Percentiles rank a stretch among this genome's conserved stretches.
These are phyloP conservation scores for Mylabris sibirica DNA, from an alignment of 2,888 invertebrate genomes.

Conservation along the genomic window DNA sequence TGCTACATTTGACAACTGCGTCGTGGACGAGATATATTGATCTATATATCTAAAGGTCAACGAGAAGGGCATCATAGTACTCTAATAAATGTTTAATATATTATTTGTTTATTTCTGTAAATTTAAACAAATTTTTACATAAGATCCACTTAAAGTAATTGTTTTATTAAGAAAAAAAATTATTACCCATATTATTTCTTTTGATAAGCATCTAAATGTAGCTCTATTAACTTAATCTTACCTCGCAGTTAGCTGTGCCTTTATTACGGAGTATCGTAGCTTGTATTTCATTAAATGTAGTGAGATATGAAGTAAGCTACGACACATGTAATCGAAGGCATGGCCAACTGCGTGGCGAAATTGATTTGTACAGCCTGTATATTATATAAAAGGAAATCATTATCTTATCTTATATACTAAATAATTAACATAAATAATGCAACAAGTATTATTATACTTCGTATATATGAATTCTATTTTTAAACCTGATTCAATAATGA, in stretches of 20 bases:
- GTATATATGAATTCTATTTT: no score
- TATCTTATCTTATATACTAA: not conserved
- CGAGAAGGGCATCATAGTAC: slow-evolving; percentile 26
- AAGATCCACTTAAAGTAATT: not conserved
- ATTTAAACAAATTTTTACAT: not conserved
- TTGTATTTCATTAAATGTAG: no score
- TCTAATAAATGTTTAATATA: not conserved
- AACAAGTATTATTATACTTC: no score
- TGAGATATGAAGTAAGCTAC: no score
- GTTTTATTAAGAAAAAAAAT: no score
- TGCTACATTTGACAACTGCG: not conserved
- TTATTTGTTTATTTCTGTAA: not conserved
- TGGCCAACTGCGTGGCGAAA: no score
- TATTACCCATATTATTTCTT: not conserved
- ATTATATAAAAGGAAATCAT: not conserved
- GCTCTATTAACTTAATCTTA: not conserved
- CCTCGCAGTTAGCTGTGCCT: no score
- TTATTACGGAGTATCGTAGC: no score
- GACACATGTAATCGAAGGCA: no score
- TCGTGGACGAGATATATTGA: slow-evolving; percentile 31
- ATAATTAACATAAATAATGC: no score
- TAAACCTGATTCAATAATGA: no score
- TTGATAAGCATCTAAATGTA: not conserved
- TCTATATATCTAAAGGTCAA: slow-evolving; percentile 32
- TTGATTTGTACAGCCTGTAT: not conserved